Evolutionary conservation across 1,140 invertebrate species (phyloP).

Genomic region (Philotrypesis tridentata): DNA sequence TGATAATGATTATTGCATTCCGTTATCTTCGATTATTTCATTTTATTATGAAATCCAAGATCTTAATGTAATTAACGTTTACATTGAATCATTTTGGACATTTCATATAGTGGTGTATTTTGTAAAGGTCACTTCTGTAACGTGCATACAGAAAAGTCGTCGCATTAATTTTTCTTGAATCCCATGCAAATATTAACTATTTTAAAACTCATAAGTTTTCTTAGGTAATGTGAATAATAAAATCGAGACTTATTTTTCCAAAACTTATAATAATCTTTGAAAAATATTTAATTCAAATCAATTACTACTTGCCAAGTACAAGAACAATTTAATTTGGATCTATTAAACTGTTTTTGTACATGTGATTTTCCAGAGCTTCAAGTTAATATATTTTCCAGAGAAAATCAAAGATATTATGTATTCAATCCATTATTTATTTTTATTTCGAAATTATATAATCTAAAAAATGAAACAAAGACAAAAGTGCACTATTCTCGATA

Average conservation of each 20-base stretch:
- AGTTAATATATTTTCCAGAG: slow-evolving; percentile 11
- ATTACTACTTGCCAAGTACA: not conserved
- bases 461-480: not conserved
- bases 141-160: slow-evolving; percentile 18
- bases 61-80: slow-evolving; percentile 19
- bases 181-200: not conserved
- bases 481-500: slow-evolving; percentile 1
- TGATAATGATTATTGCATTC: not conserved
- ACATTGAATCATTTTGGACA: slow-evolving; percentile 21
- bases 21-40: not conserved
- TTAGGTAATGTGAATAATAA: too few species aligned
- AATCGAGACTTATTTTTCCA: not conserved
- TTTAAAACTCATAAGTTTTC: too few species aligned
- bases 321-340: slow-evolving; percentile 38
- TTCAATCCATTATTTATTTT: not conserved
- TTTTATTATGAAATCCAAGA: slow-evolving; percentile 18
- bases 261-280: not conserved
- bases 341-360: slow-evolving; percentile 36
- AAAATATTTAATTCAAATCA: slow-evolving; percentile 32
- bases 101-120: not conserved
- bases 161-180: not conserved
- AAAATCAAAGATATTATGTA: not conserved
- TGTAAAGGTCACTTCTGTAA: slow-evolving; percentile 39
- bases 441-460: not conserved
- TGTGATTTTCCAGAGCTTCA: not conserved